Base-by-base conservation (phyloP, 30 jellyfish, hydroid and myxozoan species). In the Sanderia malayensis region DNA sequence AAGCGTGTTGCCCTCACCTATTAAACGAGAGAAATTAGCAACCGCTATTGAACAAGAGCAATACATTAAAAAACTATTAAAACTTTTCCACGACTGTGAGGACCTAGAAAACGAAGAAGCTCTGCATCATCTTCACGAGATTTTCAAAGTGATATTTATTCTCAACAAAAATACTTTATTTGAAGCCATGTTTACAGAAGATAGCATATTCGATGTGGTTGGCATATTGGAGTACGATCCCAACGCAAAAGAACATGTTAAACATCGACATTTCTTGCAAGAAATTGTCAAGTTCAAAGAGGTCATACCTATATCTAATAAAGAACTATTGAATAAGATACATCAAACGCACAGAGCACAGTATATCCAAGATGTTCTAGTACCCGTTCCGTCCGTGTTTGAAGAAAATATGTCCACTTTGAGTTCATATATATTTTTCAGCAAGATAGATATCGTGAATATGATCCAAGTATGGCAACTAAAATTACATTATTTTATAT, bases 221-320 rank as follows among this genome's bases (percentile, higher is more conserved):
- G 99, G 99, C 2, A 83, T 92, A 37, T 62, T 92, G 22, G 99
- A 92, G 68, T 79, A 92, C 58, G 96, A 92, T 64, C 99, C 99
- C 0, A 79, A 71, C 53, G 86, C 81, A 37, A 80, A 80, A 44
- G 87, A 77, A 67, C 87, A 83, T n/a, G 80, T 70, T 9, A 74
- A 67, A 41, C 99, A 92, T 77, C 62, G 99, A 32, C 87, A 92
- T 49, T 85, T 84, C 62, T 66, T 92, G 11, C 90, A 83, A 57
- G 93, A 92, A 26, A 19, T 53, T 11, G 95, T 81, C 19, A 74
- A 78, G 41, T 92, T 92, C 68, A 84, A 85, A 70, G 99, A 92
- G 33, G 96, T 92, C 27, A 74, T 92, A 8, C 99, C 99, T 9
- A 74, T 92, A 24, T 37, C 96, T 25, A 92, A 90, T 71, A 79